Evolutionary conservation across 2,113 vertebrate species (phyloP), one percentile per base, ranked within the genome.

Genomic region (Hipposideros armiger): DNA sequence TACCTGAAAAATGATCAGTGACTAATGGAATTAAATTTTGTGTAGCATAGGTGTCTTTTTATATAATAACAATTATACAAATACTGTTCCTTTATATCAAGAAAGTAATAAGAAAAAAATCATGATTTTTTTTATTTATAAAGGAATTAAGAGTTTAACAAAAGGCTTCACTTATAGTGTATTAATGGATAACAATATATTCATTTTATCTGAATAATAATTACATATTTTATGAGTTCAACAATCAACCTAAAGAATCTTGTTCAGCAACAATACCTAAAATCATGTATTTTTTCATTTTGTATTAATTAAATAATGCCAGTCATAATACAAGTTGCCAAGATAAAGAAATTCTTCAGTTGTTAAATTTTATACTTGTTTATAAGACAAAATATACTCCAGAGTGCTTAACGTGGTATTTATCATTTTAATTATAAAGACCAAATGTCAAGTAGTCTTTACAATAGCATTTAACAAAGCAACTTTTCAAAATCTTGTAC

Each of bases 291-390:
- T 56, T 96, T 97, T 96, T 4, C 64, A 97, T 77, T 97, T 96
- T 88, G 26, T 5, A 87, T 95, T 97, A 97, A 96, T 95, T 87
- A 97, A 88, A 95, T 97, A 77, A 95, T 16, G 15, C 42, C 96
- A 82, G 10, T 11, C 82, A 78, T 93, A 95, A 60, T 95, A 26
- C 5, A 95, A 26, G 14, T 30, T 90, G 74, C 95, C 5, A 73
- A 97, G n/a, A 90, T 84, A 90, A 67, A 69, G n/a, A 94, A 3
- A 76, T 15, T 32, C 91, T 95, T 84, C 40, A 95, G 40, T 19
- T 91, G 70, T 42, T 62, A 89, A 50, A 95, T 96, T 98, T 97
- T 47, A 87, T 15, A 85, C 69, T 72, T 97, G 7, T 60, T 95
- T 97, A 83, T 91, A 92, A 96, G 95, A 97, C 69, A 84, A 26